Evolutionary conservation across 2,797 vertebrate species (phyloP), one percentile per base, ranked within the genome.

Genomic region (Sebastolobus alascanus): DNA sequence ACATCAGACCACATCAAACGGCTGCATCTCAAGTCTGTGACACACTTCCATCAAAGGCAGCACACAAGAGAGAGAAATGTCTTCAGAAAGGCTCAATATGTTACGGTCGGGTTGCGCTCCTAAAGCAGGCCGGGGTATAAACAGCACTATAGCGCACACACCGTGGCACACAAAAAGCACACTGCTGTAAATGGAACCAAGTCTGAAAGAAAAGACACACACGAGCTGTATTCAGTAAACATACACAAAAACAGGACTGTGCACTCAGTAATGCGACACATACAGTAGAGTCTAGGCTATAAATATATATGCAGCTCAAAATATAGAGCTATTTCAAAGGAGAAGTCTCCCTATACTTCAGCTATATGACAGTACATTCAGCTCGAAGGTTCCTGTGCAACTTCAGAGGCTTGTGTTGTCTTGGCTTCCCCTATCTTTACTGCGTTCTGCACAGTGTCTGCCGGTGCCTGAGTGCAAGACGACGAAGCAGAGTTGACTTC

Each of bases 21-120:
- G 64, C 76, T 70, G 68, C 77, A 77, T 89, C 86, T 84, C 82
- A 66, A 87, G 83, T 84, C 88, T 83, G 87, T 93, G 91, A 93
- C 92, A 94, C 82, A 89, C 87, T 93, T 94, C 93, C 88, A 93
- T 94, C 91, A 91, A 89, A 92, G 81, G 85, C 73, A 33, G 81
- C 75, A 73, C 71, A 61, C 71, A 25, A 84, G 82, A 88, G 82
- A 87, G 79, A 77, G 83, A 85, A 75, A 86, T 84, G 64, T 79
- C 84, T 82, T 89, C 80, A 88, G 87, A 91, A 90, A 84, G 83
- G 64, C 89, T 87, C 84, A 84, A 87, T 90, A 82, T 90, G 86
- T 83, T 80, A 75, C 55, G 79, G 83, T 87, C 31, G 66, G 79
- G 69, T 87, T 89, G 78, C 9, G 10, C 80, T 87, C 60, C 69